A percentile compares a stretch with the other conserved stretches of the same genome.
Conservation (phyloP, 2,797 vertebrate genomes). For the Manis pentadactyla region DNA sequence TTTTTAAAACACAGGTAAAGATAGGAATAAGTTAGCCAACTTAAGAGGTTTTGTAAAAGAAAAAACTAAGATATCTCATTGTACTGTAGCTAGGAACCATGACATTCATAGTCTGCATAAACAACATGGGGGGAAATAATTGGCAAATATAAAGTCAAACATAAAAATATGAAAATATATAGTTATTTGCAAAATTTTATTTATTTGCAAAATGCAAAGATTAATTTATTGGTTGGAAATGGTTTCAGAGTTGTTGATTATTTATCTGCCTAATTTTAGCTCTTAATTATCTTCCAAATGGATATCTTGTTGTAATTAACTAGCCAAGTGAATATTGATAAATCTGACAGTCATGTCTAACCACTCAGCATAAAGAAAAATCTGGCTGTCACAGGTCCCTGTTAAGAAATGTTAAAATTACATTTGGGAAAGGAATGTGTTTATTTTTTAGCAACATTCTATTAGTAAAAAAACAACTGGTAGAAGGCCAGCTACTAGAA, state of each 20-base stretch:
- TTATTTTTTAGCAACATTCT: background rate
- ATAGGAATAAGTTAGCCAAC: background rate
- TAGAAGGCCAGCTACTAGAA: slow-evolving; percentile 1
- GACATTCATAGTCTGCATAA: background rate
- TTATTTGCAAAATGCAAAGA: background rate
- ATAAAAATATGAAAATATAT: slow-evolving; percentile 17
- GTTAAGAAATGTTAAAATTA: background rate
- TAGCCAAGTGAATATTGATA: slow-evolving; percentile 16
- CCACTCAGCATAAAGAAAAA: slow-evolving; percentile 15
- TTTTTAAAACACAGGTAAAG: background rate
- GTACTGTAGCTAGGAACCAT: background rate
- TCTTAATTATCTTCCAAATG: background rate
- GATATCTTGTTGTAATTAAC: background rate
- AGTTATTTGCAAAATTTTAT: no score
- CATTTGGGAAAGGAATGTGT: background rate
- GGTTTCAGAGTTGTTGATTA: background rate
- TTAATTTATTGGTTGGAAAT: background rate
- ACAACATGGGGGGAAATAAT: background rate
- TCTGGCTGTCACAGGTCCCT: background rate
- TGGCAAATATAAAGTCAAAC: slow-evolving; percentile 4
- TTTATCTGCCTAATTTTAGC: background rate
- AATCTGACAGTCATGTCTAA: background rate
- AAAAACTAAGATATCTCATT: background rate
- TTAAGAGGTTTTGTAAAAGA: background rate
- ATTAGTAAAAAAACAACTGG: slow-evolving; percentile 14